Evolutionary conservation across 2,113 vertebrate genomes (phyloP), one percentile per base, ranked within the genome.

Genomic region (Anguilla rostrata): DNA sequence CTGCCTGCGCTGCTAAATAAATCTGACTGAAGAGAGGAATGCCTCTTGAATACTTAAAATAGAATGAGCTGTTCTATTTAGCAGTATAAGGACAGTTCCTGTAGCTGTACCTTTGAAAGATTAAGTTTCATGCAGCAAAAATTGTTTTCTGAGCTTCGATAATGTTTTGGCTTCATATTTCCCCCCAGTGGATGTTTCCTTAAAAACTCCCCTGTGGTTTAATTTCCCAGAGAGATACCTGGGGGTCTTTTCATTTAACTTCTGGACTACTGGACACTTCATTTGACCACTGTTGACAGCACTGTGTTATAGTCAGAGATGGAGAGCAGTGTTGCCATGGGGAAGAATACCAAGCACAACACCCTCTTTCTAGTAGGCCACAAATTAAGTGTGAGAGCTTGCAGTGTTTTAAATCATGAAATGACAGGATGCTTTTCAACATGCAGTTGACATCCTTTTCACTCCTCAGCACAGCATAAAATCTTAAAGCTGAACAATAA

Each of bases 311-410:
- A 49, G 20, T 15, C 5, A 78, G 46, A 41, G 56, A 84, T 46
- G 63, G 82, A 39, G 56, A 82, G 34, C 14, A n/a, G 5, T 22
- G 87, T 88, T 90, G 81, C 84, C 87, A 86, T 86, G 86, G 83
- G 84, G 79, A 89, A 79, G 41, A 88, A 39, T 83, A 86, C 78
- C 85, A 83, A 87, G 81, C 39, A 14, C 16, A 66, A 12, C 26
- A 3, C 56, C 0, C 22, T 26, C 26, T 41, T 34, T 49, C 8
- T 66, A 81, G 39, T 46, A 49, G 39, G 41, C 8, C 26, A 56
- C 80, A 82, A 20, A 78, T 71, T 22, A 71, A 71, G 22, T 12
- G 84, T 57, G 75, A 49, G 75, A 12, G 75, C 78, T 46, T 86
- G 86, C 60, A 81, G 83, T 56, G 2, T 85, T 80, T 20, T 49